phyloP scores from a whole-genome alignment of 64 coral and sea anemone species.

The Porites australiensis region DNA sequence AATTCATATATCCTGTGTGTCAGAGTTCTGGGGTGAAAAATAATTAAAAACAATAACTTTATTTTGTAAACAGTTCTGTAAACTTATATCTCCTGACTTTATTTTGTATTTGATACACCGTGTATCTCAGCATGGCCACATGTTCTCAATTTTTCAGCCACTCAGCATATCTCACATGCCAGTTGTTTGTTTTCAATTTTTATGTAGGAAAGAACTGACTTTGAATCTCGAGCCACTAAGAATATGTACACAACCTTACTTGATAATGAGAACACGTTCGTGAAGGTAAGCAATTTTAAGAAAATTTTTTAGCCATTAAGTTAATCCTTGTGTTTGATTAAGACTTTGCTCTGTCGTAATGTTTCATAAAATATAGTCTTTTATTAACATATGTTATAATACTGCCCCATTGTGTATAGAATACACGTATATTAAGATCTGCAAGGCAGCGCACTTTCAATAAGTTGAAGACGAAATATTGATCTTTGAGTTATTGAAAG shows the following conservation, averaged over 20 bases:
- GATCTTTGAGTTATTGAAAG: too few species aligned
- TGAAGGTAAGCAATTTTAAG: conserved; percentile 62
- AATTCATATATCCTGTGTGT: too few species aligned
- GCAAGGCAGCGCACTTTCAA: background rate
- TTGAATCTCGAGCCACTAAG: conserved; percentile 90
- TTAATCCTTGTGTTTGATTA: background rate
- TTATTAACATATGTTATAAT: conserved; percentile 7
- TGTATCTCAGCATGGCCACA: too few species aligned
- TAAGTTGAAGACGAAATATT: too few species aligned
- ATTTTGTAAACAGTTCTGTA: too few species aligned
- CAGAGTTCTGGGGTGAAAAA: too few species aligned
- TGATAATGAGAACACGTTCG: conserved; percentile 94
- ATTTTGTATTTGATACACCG: too few species aligned
- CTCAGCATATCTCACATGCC: too few species aligned
- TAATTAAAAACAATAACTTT: too few species aligned
- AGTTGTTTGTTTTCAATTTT: background rate
- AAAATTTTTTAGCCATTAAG: background rate
- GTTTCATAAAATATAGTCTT: background rate
- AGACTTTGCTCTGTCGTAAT: background rate
- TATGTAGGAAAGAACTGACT: conserved; percentile 89
- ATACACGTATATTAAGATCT: background rate
- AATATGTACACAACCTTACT: conserved; percentile 96
- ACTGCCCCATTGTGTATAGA: background rate
- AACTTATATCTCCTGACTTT: too few species aligned
- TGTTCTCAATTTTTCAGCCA: too few species aligned